Evolutionary conservation across 2,888 invertebrate genomes (phyloP).

Genomic region (Scaeva pyrastri): DNA sequence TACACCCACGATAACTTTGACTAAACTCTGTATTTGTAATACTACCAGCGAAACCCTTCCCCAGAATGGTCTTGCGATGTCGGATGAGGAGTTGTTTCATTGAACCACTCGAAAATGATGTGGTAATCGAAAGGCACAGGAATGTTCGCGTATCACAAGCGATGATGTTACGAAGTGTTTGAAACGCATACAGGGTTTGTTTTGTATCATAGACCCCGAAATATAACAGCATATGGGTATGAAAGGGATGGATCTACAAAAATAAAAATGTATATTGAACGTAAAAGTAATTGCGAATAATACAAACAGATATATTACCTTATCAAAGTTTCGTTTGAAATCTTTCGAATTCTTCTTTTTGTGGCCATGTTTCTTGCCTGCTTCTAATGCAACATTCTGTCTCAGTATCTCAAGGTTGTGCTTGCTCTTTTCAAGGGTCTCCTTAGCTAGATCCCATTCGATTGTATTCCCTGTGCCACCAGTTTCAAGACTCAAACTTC

Average conservation of each 20-base stretch:
- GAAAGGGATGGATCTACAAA: conserved; percentile 88
- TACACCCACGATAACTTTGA: conserved; percentile 89
- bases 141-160: conserved; percentile 89
- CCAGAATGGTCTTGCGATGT: conserved; percentile 92
- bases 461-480: conserved; percentile 77
- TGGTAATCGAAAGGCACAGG: conserved; percentile 90
- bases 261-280: not conserved
- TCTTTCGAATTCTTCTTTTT: conserved; percentile 77
- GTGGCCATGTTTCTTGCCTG: conserved; percentile 74
- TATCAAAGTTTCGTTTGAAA: conserved; percentile 77
- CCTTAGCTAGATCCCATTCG: conserved; percentile 81
- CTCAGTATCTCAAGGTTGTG: conserved; percentile 83
- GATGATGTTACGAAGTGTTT: conserved; percentile 90
- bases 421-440: conserved; percentile 83
- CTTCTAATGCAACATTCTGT: conserved; percentile 80
- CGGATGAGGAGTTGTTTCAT: conserved; percentile 84
- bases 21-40: conserved; percentile 87
- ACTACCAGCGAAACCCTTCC: conserved; percentile 87
- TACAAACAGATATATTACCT: conserved; percentile 52
- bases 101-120: conserved; percentile 86
- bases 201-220: conserved; percentile 91
- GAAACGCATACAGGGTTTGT: conserved; percentile 89
- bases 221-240: conserved; percentile 93
- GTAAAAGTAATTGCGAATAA: not conserved
- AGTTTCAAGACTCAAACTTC: conserved; percentile 81